Conservation (phyloP, 2,888 invertebrate genomes). For the Conchocele bisecta region DNA sequence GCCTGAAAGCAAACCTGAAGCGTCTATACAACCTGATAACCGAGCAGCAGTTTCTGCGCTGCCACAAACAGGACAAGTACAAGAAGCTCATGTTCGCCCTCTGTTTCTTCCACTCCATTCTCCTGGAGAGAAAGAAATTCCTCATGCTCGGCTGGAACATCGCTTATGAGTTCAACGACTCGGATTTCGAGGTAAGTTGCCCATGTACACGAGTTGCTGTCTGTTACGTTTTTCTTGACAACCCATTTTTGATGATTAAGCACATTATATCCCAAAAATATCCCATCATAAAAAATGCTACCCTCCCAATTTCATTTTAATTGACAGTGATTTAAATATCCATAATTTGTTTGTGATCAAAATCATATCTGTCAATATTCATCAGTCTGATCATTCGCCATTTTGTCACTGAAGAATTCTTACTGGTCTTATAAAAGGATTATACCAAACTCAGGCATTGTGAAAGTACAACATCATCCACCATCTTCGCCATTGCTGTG, state of each 20-base stretch:
- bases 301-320: too few relatives aligned
- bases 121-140: slow-evolving; percentile 93
- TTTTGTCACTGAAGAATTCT: too few relatives aligned
- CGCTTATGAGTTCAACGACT: slow-evolving; percentile 94
- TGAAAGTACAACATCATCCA: too few relatives aligned
- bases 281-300: too few relatives aligned
- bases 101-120: slow-evolving; percentile 93
- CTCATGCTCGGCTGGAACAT: slow-evolving; percentile 95
- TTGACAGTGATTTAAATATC: too few relatives aligned
- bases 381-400: too few relatives aligned
- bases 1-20: slow-evolving; percentile 93
- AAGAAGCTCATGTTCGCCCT: slow-evolving; percentile 88
- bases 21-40: slow-evolving; percentile 91
- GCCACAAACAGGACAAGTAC: slow-evolving; percentile 88
- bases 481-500: too few relatives aligned
- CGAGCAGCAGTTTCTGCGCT: slow-evolving; percentile 89
- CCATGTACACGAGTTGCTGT: neutral
- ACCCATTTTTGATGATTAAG: neutral
- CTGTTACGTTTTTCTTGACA: neutral
- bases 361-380: too few relatives aligned
- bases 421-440: too few relatives aligned
- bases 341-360: too few relatives aligned
- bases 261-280: too few relatives aligned
- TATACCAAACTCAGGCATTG: too few relatives aligned
- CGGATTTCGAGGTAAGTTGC: slow-evolving; percentile 90